Evolutionary conservation across 1,140 invertebrate genomes (phyloP).

Genomic region (Pseudomyrmex flavicornis): DNA sequence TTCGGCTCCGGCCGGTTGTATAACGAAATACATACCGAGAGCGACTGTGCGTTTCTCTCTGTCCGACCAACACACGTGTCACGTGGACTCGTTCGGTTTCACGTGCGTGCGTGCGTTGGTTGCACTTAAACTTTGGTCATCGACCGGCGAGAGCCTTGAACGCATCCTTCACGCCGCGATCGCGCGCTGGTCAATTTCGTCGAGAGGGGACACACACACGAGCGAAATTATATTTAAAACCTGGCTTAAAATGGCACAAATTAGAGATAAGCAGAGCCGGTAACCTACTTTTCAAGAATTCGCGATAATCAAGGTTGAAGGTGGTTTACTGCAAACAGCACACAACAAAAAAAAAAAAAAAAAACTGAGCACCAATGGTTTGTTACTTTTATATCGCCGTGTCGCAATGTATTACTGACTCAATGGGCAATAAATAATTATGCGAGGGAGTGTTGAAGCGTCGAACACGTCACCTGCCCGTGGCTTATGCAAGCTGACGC

Average conservation of each 20-base stretch:
- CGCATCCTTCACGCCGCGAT: conserved; percentile 23
- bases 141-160: conserved; percentile 32
- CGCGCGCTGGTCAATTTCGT: background rate
- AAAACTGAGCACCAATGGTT: background rate
- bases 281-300: background rate
- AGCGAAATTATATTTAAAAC: background rate
- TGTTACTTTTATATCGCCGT: background rate
- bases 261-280: background rate
- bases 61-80: conserved; percentile 26
- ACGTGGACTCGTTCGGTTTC: conserved; percentile 24
- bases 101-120: conserved; percentile 16
- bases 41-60: conserved; percentile 17
- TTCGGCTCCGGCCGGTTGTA: conserved; percentile 72
- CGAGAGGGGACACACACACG: background rate
- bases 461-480: conserved; percentile 27
- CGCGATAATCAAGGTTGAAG: background rate
- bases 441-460: conserved; percentile 37
- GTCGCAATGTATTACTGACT: conserved; percentile 17
- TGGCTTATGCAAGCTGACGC: conserved; percentile 48
- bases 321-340: background rate
- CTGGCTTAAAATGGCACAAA: background rate
- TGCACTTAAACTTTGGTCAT: conserved; percentile 46
- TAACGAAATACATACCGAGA: conserved; percentile 67
- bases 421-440: conserved; percentile 63
- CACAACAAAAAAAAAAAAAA: background rate